A percentile compares a stretch with the other conserved stretches of the same genome.
Conservation (phyloP, 2,797 vertebrate genomes). For the Mus spretus region DNA sequence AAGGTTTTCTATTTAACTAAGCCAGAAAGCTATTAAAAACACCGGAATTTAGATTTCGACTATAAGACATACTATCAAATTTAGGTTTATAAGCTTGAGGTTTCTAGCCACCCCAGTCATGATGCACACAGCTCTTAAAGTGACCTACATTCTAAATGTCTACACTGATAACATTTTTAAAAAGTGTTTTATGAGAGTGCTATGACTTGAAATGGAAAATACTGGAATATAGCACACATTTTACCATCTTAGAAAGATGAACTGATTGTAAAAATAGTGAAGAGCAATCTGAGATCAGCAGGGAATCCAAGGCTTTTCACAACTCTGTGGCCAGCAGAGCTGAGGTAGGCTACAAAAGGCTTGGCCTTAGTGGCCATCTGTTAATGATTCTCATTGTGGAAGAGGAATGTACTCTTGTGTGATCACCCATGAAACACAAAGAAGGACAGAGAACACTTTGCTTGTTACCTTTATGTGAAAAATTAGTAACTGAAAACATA, state of each 20-base stretch:
- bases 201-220: constrained; percentile 10
- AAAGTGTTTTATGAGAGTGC: background rate
- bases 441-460: background rate
- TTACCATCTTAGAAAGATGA: background rate
- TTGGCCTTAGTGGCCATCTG: background rate
- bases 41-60: background rate
- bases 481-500: background rate
- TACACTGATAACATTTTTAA: background rate
- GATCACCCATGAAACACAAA: background rate
- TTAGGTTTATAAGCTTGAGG: background rate
- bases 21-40: background rate
- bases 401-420: background rate
- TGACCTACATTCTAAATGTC: background rate
- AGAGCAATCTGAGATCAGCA: background rate
- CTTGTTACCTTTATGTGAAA: background rate
- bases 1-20: background rate
- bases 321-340: background rate
- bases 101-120: background rate
- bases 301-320: background rate
- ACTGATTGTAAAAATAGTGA: background rate
- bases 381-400: background rate
- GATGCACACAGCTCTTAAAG: background rate
- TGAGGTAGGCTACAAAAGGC: background rate
- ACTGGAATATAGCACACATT: background rate
- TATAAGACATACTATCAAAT: background rate